Evolutionary conservation across 92 coral and sea anemone genomes (phyloP).

Genomic region (Heteractis magnifica): DNA sequence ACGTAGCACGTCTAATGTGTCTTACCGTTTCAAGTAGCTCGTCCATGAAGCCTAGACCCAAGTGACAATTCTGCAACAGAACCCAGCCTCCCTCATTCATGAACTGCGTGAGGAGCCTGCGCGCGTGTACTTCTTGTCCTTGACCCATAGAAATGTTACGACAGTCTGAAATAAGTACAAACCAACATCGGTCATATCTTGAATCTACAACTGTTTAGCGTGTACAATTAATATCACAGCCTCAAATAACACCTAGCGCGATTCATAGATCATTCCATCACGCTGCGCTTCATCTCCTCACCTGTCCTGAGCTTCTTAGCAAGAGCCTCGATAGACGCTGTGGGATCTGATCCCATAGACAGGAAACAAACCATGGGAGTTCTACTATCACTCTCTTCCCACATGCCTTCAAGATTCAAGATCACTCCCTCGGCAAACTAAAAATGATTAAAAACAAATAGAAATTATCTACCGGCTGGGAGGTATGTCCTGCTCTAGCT

Average conservation of each 20-base stretch:
- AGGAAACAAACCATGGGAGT: constrained; percentile 95
- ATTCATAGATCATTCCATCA: too few species aligned
- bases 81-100: constrained; percentile 99
- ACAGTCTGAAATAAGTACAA: constrained; percentile 60
- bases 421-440: constrained; percentile 96
- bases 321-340: constrained; percentile 91
- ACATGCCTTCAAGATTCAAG: constrained; percentile 88
- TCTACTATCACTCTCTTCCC: constrained; percentile 92
- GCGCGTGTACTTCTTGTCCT: constrained; percentile 99
- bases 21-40: constrained; percentile 94
- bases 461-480: neutral
- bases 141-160: constrained; percentile 99
- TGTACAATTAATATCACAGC: too few species aligned
- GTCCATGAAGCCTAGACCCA: constrained; percentile 95
- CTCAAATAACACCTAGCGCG: too few species aligned
- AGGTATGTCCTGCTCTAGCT: neutral
- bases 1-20: neutral
- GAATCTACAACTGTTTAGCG: neutral
- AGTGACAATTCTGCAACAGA: constrained; percentile 93
- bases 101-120: constrained; percentile 85
- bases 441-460: neutral
- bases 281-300: constrained; percentile 13
- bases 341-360: constrained; percentile 99
- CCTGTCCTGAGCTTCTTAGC: constrained; percentile 92
- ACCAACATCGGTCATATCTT: neutral